These are phyloP conservation scores for Oceanodroma leucorhoa DNA, from an alignment of 2,797 vertebrate genomes.

Conservation along the genomic window DNA sequence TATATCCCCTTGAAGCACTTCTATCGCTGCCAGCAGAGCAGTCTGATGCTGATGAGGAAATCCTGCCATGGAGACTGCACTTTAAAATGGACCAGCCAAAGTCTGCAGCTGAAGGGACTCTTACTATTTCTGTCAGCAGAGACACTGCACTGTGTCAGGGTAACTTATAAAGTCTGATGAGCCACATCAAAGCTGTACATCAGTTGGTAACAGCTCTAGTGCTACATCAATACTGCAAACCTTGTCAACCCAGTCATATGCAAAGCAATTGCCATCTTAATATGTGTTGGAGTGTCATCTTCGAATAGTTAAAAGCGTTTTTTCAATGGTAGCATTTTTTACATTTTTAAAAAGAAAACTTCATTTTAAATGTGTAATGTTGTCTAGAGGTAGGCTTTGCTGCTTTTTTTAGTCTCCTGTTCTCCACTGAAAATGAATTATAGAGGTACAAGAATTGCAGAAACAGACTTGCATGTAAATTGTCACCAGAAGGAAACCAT, in stretches of 20 bases:
- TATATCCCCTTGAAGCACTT: not conserved
- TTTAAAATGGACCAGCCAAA: not conserved
- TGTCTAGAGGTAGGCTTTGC: not conserved
- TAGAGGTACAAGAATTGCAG: not conserved
- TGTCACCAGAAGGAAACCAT: not conserved
- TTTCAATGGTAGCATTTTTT: not conserved
- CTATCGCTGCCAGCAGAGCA: not conserved
- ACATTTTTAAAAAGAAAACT: not conserved
- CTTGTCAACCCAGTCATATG: not conserved
- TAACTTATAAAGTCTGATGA: slow-evolving; percentile 16
- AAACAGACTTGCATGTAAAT: not conserved
- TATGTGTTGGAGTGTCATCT: not conserved
- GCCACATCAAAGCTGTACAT: not conserved
- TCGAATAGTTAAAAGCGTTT: not conserved
- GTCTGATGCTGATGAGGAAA: not conserved
- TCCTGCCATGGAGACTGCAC: not conserved
- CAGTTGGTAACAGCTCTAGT: not conserved
- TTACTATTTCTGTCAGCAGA: slow-evolving; percentile 1
- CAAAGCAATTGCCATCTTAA: not conserved
- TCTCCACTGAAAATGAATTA: not conserved
- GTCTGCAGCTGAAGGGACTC: not conserved
- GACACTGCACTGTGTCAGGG: not conserved
- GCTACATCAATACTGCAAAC: not conserved
- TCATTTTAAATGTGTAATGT: not conserved
- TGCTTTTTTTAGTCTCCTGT: not conserved